Conservation (phyloP, 2,888 invertebrate genomes). For the Brenthis ino region DNA sequence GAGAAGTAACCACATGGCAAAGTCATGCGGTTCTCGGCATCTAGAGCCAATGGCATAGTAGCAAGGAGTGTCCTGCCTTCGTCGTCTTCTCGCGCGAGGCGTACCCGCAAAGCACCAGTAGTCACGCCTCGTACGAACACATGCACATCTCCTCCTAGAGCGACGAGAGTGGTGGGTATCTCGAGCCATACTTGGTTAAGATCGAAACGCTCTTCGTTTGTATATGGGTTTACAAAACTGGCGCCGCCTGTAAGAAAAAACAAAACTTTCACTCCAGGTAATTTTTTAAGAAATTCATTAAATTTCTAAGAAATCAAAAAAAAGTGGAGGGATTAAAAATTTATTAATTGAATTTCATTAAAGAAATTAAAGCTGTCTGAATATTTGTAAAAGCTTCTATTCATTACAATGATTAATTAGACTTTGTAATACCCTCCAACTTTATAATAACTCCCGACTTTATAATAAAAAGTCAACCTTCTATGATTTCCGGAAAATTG, state of each 20-base stretch:
- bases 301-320: too few species aligned
- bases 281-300: too few species aligned
- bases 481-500: conserved; percentile 10
- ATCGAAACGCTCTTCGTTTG: conserved; percentile 63
- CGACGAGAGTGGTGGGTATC: conserved; percentile 89
- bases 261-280: background rate
- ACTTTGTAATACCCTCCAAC: background rate
- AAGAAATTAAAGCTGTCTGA: background rate
- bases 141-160: conserved; percentile 90
- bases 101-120: conserved; percentile 62
- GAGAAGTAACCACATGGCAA: conserved; percentile 89
- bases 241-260: conserved; percentile 59
- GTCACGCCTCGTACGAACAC: conserved; percentile 84
- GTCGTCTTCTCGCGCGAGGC: conserved; percentile 77
- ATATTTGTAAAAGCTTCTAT: background rate
- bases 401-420: conserved; percentile 8
- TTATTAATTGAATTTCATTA: background rate
- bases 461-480: conserved; percentile 13
- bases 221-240: conserved; percentile 67
- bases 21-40: conserved; percentile 76
- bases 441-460: background rate
- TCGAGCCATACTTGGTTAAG: conserved; percentile 82
- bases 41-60: conserved; percentile 76
- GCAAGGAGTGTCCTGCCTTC: conserved; percentile 67
- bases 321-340: background rate